Percentiles rank a stretch among this genome's conserved stretches.
phyloP scores from a whole-genome alignment of 2,888 invertebrate species.

The Athripsodes cinereus region DNA sequence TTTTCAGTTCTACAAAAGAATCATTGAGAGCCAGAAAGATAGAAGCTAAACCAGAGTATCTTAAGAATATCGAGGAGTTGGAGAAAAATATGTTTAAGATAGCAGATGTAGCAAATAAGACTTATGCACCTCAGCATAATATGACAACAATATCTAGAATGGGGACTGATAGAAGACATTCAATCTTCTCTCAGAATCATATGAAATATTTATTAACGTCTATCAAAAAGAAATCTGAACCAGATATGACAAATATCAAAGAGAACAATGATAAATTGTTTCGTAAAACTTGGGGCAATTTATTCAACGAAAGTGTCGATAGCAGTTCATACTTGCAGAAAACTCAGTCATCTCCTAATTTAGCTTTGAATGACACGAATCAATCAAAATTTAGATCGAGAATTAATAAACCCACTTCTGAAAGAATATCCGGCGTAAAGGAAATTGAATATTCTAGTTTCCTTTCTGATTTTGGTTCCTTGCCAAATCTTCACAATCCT shows the following conservation, averaged over 20 bases:
- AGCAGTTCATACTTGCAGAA: constrained; percentile 10
- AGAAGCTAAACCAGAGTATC: constrained; percentile 13
- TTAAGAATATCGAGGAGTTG: constrained; percentile 18
- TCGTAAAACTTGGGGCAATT: constrained; percentile 15
- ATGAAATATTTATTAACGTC: constrained; percentile 16
- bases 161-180: constrained; percentile 9
- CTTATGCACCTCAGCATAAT: constrained; percentile 5
- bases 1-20: background rate
- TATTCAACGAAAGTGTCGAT: constrained; percentile 15
- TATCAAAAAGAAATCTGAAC: constrained; percentile 10
- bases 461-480: constrained; percentile 12
- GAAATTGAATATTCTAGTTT: constrained; percentile 21
- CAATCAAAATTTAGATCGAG: background rate
- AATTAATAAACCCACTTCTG: constrained; percentile 1
- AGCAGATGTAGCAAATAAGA: constrained; percentile 13
- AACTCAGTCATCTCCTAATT: constrained; percentile 14
- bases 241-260: background rate
- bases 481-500: constrained; percentile 10
- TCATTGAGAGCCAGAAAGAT: background rate
- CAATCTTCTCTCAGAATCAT: constrained; percentile 10
- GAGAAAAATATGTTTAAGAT: constrained; percentile 19
- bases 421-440: constrained; percentile 18
- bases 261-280: constrained; percentile 5
- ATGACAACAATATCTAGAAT: constrained; percentile 8
- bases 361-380: background rate